A percentile compares a stretch with the other conserved stretches of the same genome.
Evolutionary conservation across 1,140 invertebrate species (phyloP).

Genomic region (Caenorhabditis latens): DNA sequence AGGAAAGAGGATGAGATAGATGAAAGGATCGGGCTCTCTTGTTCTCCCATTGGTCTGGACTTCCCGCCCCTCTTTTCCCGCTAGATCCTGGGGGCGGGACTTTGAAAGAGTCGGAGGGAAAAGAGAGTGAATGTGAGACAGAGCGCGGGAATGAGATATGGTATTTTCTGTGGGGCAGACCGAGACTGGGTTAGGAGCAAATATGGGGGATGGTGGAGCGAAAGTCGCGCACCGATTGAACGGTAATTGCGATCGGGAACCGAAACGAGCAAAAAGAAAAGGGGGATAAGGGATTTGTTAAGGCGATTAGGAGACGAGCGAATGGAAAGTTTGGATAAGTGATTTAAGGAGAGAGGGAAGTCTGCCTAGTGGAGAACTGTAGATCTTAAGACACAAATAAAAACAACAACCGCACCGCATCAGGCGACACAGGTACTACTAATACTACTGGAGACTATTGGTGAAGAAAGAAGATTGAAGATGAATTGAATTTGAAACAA

Average conservation of each 20-base stretch:
- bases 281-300: conserved; percentile 33
- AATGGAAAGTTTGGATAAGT: conserved; percentile 35
- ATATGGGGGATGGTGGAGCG: background rate
- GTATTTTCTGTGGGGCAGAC: conserved; percentile 4
- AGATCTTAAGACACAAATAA: conserved; percentile 53
- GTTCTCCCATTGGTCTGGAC: conserved; percentile 20
- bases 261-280: background rate
- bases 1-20: background rate
- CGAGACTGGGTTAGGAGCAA: background rate
- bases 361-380: background rate
- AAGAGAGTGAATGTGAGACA: background rate
- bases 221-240: conserved; percentile 17
- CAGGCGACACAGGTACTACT: conserved; percentile 43
- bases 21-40: background rate
- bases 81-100: conserved; percentile 22
- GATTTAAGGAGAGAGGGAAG: conserved; percentile 11
- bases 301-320: conserved; percentile 10
- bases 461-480: conserved; percentile 8
- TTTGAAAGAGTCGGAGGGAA: background rate
- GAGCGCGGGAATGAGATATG: conserved; percentile 17
- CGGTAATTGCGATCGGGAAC: conserved; percentile 15
- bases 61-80: background rate
- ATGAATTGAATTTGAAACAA: background rate
- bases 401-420: conserved; percentile 9
- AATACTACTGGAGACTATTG: conserved; percentile 12